phyloP scores from a whole-genome alignment of 2,797 vertebrate genomes.

The Rhodeus uyekii region DNA sequence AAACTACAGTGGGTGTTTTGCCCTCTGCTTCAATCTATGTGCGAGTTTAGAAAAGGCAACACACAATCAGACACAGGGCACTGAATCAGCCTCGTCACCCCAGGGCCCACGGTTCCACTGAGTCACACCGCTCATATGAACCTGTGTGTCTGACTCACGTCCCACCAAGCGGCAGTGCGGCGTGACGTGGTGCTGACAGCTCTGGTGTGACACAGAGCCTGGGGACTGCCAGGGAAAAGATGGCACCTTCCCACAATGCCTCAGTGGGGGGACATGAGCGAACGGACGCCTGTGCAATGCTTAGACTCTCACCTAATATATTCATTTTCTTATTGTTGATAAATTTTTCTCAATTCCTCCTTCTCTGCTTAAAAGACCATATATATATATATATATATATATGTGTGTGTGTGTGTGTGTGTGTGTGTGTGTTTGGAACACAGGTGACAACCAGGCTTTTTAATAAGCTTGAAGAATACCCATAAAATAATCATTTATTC shows the following conservation, averaged over 20 bases:
- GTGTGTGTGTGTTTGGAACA: background rate
- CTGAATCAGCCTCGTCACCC: constrained; percentile 33
- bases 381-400: no score
- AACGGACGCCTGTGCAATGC: background rate
- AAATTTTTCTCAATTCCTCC: background rate
- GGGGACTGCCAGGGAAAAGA: constrained; percentile 35
- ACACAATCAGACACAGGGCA: constrained; percentile 31
- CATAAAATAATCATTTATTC: background rate
- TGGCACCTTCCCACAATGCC: constrained; percentile 42
- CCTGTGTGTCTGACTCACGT: constrained; percentile 37
- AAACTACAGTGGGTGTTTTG: constrained; percentile 50
- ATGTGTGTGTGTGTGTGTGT: no score
- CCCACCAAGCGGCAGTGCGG: constrained; percentile 5
- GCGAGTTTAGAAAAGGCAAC: constrained; percentile 35
- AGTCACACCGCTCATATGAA: constrained; percentile 38
- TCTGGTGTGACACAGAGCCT: constrained; percentile 29
- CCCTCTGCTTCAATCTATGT: constrained; percentile 39
- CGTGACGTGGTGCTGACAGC: constrained; percentile 30
- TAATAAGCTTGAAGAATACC: background rate
- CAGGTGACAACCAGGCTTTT: background rate
- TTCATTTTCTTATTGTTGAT: background rate
- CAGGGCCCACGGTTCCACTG: constrained; percentile 36
- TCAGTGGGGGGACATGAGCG: constrained; percentile 4
- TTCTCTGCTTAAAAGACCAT: background rate
- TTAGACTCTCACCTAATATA: constrained; percentile 10